Percentiles rank a stretch among this genome's conserved stretches.
Evolutionary conservation across 2,797 vertebrate species (phyloP).

Genomic region (Scleropages formosus): DNA sequence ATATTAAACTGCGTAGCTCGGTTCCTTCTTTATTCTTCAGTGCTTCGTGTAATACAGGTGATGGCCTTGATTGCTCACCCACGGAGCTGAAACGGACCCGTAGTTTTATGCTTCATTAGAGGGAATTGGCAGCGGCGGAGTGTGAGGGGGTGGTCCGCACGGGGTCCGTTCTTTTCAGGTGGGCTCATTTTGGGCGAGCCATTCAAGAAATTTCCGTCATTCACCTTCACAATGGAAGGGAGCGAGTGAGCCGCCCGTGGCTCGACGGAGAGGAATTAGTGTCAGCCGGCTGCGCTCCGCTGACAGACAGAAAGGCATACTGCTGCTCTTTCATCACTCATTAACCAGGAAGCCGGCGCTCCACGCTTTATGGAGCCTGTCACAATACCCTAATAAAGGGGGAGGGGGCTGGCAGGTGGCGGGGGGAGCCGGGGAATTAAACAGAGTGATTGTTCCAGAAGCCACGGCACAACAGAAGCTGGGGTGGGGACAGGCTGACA

Average conservation of each 20-base stretch:
- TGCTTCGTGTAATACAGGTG: background rate
- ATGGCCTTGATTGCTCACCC: background rate
- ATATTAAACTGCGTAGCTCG: background rate
- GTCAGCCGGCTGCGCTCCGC: background rate
- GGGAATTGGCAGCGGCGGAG: background rate
- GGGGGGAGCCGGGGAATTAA: background rate
- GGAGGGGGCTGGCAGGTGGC: too few relatives aligned
- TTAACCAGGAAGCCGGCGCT: background rate
- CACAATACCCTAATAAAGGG: background rate
- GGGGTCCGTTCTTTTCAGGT: background rate
- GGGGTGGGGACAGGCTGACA: too few relatives aligned
- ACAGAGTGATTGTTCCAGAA: background rate
- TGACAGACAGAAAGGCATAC: background rate
- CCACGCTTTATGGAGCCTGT: background rate
- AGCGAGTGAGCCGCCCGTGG: background rate
- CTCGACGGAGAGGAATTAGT: conserved; percentile 7
- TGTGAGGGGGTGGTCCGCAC: background rate
- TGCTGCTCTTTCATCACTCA: background rate
- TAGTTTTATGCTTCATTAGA: background rate
- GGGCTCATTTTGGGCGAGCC: background rate
- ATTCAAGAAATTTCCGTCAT: background rate
- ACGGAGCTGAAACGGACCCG: background rate
- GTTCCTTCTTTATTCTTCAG: background rate
- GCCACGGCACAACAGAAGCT: background rate
- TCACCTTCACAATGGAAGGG: background rate